These are phyloP conservation scores for Ormyrus labotus DNA, from an alignment of 2,888 invertebrate species.

Conservation along the genomic window DNA sequence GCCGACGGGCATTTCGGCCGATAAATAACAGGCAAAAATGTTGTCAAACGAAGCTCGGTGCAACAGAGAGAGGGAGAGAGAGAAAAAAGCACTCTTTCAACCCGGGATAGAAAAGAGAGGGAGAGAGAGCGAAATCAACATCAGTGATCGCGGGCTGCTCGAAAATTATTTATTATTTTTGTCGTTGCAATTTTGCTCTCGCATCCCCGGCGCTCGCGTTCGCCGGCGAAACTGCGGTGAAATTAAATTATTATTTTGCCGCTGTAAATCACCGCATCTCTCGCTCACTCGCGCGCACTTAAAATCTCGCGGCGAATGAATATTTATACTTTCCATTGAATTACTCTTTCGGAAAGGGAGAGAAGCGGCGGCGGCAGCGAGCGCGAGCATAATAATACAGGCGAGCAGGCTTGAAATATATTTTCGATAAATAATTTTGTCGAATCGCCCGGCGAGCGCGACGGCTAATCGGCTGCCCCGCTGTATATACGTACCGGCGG, in stretches of 20 bases:
- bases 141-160: constrained; percentile 56
- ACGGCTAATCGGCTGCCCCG: constrained; percentile 71
- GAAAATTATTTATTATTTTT: constrained; percentile 75
- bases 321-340: constrained; percentile 76
- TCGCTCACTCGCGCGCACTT: constrained; percentile 60
- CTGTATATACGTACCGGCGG: not conserved
- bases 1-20: constrained; percentile 43
- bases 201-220: not conserved
- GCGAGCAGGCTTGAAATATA: constrained; percentile 59
- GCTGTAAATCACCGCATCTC: constrained; percentile 70
- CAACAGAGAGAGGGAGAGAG: not conserved
- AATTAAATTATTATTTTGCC: constrained; percentile 76
- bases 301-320: constrained; percentile 72
- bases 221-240: constrained; percentile 70
- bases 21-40: constrained; percentile 51
- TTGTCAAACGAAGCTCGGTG: constrained; percentile 23
- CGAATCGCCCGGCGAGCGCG: constrained; percentile 68
- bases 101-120: not conserved
- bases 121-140: constrained; percentile 62
- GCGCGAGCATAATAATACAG: constrained; percentile 44
- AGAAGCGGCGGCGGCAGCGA: not conserved
- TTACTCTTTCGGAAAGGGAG: constrained; percentile 70
- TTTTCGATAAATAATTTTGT: constrained; percentile 75
- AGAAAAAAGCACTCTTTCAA: no score
- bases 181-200: constrained; percentile 70